Percentiles rank a stretch among this genome's conserved stretches.
These are phyloP conservation scores for Halictus rubicundus DNA, from an alignment of 1,140 invertebrate species.

Conservation along the genomic window DNA sequence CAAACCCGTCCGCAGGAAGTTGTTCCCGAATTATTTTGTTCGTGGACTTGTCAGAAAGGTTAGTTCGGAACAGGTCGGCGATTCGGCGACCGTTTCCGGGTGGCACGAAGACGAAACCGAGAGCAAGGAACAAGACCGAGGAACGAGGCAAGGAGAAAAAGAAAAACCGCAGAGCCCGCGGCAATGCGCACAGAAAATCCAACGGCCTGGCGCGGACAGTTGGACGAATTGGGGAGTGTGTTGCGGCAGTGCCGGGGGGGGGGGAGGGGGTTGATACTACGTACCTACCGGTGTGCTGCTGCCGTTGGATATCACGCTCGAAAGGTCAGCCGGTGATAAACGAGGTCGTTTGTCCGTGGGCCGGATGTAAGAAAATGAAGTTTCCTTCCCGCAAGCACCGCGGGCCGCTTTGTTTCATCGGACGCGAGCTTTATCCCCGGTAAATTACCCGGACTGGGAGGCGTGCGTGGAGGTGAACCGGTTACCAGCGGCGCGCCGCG, in stretches of 20 bases:
- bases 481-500: slow-evolving; percentile 40
- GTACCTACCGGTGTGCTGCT: background rate
- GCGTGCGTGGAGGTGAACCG: slow-evolving; percentile 51
- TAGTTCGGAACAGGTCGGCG: no score
- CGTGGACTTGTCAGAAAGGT: no score
- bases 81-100: background rate
- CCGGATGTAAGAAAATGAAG: slow-evolving; percentile 73
- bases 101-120: no score
- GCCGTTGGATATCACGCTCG: slow-evolving; percentile 57
- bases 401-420: slow-evolving; percentile 60
- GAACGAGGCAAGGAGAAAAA: slow-evolving; percentile 16
- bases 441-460: slow-evolving; percentile 58
- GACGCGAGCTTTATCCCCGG: slow-evolving; percentile 59
- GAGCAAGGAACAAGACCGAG: background rate
- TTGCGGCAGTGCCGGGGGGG: slow-evolving; percentile 24
- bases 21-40: no score
- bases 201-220: slow-evolving; percentile 61
- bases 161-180: slow-evolving; percentile 20
- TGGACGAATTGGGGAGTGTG: slow-evolving; percentile 64
- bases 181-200: slow-evolving; percentile 57
- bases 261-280: no score
- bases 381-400: slow-evolving; percentile 67
- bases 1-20: no score
- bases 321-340: slow-evolving; percentile 72
- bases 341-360: slow-evolving; percentile 66